Evolutionary conservation across 2,113 vertebrate species (phyloP), one percentile per base, ranked within the genome.

Genomic region (Haemorhous mexicanus): DNA sequence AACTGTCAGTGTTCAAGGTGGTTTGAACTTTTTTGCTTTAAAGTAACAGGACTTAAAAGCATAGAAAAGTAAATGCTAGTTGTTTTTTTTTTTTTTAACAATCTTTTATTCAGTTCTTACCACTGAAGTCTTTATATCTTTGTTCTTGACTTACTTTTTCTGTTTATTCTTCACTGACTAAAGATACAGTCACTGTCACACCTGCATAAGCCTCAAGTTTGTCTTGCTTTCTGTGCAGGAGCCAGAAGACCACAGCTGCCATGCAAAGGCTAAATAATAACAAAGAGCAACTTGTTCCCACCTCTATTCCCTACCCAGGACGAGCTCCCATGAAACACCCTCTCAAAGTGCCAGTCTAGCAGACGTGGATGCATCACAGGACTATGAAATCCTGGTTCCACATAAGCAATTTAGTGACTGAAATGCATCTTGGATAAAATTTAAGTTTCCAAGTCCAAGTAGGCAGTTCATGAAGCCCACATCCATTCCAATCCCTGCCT

Each of bases 151-250:
- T 72, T 82, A 22, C 32, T 75, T 67, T 77, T 94, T 61, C 55
- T 84, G 16, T 72, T 89, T 87, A 47, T 89, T 86, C 20, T 35
- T 80, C 28, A 52, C 14, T 81, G 52, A 32, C 44, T 70, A 68
- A 93, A 66, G 83, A 28, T n/a, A 39, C 33, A 44, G 52, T 73
- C 43, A 39, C 33, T 47, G 52, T 73, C 43, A 76, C 43, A 80
- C 28, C 19, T 78, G 37, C 37, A 77, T 53, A 87, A 83, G 37
- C 35, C 27, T 93, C 59, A 61, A 23, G 50, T 81, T 92, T 74
- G 19, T 88, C 77, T 94, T 73, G 12, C 30, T 83, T 94, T 86
- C 43, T 49, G 30, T 91, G 32, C 20, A 82, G 16, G 11, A 64
- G 10, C 10, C 32, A 72, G 61, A 61, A 68, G 41, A 69, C 63